Evolutionary conservation across 2,797 vertebrate species (phyloP).

Genomic region (Melanotaenia boesemani): DNA sequence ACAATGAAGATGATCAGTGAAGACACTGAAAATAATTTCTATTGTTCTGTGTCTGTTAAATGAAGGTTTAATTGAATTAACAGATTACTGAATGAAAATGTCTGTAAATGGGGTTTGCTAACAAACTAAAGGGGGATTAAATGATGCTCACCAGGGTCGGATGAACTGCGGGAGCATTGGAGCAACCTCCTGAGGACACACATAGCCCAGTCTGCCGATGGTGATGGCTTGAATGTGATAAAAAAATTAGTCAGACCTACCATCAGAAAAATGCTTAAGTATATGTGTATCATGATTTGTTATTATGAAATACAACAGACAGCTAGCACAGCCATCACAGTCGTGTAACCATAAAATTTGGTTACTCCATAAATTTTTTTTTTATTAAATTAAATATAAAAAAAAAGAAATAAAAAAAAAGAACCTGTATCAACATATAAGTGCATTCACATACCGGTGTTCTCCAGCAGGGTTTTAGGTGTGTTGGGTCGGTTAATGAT

Average conservation of each 20-base stretch:
- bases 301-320: neutral
- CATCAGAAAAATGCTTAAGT: neutral
- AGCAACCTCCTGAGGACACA: conserved; percentile 95
- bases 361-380: no score
- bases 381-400: neutral
- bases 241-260: conserved; percentile 1
- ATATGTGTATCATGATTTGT: no score
- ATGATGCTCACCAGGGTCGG: conserved; percentile 88
- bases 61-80: no score
- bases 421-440: neutral
- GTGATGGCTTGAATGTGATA: conserved; percentile 87
- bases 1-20: no score
- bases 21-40: no score
- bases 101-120: neutral
- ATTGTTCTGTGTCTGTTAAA: no score
- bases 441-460: conserved; percentile 83
- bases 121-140: neutral
- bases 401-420: neutral
- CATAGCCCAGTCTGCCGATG: conserved; percentile 92
- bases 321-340: neutral
- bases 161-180: conserved; percentile 95
- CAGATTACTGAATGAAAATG: neutral
- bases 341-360: neutral
- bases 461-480: conserved; percentile 94
- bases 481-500: conserved; percentile 96